Evolutionary conservation across 35 echinoderm and acorn worm species (phyloP).

Genomic region (Ophiothrix spiculata): DNA sequence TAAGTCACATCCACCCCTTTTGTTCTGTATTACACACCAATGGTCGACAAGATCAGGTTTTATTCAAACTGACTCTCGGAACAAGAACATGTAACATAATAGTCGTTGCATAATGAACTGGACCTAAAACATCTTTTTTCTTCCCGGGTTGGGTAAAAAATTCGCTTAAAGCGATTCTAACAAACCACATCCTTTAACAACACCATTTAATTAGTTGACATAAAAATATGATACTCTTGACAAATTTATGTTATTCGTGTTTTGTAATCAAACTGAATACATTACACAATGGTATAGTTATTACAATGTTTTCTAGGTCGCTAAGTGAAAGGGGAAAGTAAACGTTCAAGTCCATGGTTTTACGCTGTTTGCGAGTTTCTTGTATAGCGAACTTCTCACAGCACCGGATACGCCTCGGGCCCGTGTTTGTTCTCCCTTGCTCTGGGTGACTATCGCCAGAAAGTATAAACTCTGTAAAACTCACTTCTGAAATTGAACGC

Average conservation of each 20-base stretch:
- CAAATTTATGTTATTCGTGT: neutral
- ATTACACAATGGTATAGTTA: neutral
- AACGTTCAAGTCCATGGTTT: neutral
- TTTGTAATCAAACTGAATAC: neutral
- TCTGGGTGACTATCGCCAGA: neutral
- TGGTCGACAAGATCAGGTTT: too few relatives aligned
- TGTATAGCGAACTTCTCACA: neutral
- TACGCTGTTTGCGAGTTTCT: neutral
- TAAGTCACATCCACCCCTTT: too few relatives aligned
- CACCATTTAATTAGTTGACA: neutral
- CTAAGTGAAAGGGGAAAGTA: neutral
- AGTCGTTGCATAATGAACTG: neutral
- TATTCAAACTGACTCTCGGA: too few relatives aligned
- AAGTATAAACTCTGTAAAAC: neutral
- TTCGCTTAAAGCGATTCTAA: neutral
- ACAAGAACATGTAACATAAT: neutral
- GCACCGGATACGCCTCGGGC: neutral
- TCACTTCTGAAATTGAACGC: constrained; percentile 2
- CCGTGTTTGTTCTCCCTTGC: constrained; percentile 3
- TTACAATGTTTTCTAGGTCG: neutral
- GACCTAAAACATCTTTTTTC: neutral
- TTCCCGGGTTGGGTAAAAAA: too few relatives aligned
- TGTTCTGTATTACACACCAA: too few relatives aligned
- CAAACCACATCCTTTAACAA: neutral
- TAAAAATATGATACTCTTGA: neutral